Conservation (phyloP, 2,797 vertebrate genomes). For the Spondyliosoma cantharus region DNA sequence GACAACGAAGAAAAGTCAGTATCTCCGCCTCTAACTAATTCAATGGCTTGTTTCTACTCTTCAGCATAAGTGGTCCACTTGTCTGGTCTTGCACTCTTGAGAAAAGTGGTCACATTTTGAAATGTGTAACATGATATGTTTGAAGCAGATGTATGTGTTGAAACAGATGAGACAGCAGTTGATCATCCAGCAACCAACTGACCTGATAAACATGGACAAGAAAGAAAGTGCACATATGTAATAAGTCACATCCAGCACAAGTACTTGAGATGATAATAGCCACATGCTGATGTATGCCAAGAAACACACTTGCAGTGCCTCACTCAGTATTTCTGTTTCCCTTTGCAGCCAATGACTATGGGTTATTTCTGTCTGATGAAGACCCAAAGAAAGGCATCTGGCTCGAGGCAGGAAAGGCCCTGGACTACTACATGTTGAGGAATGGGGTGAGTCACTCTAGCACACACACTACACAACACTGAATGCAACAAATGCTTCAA, state of each 20-base stretch:
- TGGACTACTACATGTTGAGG: slow-evolving; percentile 99
- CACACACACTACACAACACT: slow-evolving; percentile 2
- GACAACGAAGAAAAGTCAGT: too few species aligned
- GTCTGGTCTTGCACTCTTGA: background rate
- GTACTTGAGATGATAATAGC: background rate
- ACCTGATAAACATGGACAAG: slow-evolving; percentile 7
- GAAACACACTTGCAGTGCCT: slow-evolving; percentile 25
- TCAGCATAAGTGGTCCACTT: background rate
- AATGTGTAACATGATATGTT: slow-evolving; percentile 10
- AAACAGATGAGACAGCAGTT: background rate
- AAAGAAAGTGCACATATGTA: background rate
- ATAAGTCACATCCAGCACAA: slow-evolving; percentile 10
- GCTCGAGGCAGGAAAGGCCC: slow-evolving; percentile 95
- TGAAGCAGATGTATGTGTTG: background rate
- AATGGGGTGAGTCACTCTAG: slow-evolving; percentile 89
- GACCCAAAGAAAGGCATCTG: slow-evolving; percentile 99
- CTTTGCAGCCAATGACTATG: slow-evolving; percentile 93
- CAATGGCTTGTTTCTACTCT: background rate
- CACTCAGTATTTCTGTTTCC: slow-evolving; percentile 29
- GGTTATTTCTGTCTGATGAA: slow-evolving; percentile 96
- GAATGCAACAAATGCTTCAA: background rate
- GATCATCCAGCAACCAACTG: background rate
- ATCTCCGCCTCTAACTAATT: background rate
- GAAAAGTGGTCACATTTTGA: background rate
- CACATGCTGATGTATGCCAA: slow-evolving; percentile 2